These are phyloP conservation scores for Drosophila diplacantha DNA, from an alignment of 2,888 invertebrate species.

Conservation along the genomic window DNA sequence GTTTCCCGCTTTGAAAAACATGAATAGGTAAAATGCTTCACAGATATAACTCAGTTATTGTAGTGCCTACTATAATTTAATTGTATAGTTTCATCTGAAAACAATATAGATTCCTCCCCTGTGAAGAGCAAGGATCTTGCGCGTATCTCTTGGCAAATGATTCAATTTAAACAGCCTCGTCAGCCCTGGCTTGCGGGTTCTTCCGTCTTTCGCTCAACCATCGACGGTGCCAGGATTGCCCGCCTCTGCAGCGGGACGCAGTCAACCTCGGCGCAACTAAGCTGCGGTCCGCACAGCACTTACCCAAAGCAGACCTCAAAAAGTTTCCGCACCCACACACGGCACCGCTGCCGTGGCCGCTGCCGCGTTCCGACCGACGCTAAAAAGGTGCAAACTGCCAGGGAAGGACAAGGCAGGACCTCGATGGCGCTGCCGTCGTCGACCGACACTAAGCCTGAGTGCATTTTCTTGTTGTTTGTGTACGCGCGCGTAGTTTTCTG, in stretches of 20 bases:
- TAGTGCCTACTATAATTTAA: too few species aligned
- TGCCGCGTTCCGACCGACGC: slow-evolving; percentile 33
- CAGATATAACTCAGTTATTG: too few species aligned
- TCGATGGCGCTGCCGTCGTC: slow-evolving; percentile 36
- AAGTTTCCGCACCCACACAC: slow-evolving; percentile 63
- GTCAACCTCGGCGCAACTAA: slow-evolving; percentile 70
- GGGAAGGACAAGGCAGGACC: slow-evolving; percentile 36
- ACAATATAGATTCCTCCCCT: not conserved
- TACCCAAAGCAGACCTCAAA: slow-evolving; percentile 70
- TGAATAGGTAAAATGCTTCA: not conserved
- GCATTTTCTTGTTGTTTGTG: slow-evolving; percentile 72
- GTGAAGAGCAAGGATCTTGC: not conserved
- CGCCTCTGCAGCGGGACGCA: slow-evolving; percentile 42
- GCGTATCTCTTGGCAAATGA: not conserved
- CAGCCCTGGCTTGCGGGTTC: not conserved
- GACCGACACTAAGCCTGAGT: slow-evolving; percentile 70
- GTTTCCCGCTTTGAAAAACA: not conserved
- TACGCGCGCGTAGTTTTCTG: slow-evolving; percentile 70
- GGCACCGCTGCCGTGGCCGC: slow-evolving; percentile 4
- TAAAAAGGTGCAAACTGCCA: slow-evolving; percentile 67
- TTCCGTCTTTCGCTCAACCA: not conserved
- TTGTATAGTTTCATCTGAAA: not conserved
- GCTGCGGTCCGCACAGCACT: slow-evolving; percentile 70
- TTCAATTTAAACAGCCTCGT: slow-evolving; percentile 1
- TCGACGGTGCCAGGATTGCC: slow-evolving; percentile 6